These are phyloP conservation scores for Raphicerus campestris DNA, from an alignment of 2,113 vertebrate species.

Conservation along the genomic window DNA sequence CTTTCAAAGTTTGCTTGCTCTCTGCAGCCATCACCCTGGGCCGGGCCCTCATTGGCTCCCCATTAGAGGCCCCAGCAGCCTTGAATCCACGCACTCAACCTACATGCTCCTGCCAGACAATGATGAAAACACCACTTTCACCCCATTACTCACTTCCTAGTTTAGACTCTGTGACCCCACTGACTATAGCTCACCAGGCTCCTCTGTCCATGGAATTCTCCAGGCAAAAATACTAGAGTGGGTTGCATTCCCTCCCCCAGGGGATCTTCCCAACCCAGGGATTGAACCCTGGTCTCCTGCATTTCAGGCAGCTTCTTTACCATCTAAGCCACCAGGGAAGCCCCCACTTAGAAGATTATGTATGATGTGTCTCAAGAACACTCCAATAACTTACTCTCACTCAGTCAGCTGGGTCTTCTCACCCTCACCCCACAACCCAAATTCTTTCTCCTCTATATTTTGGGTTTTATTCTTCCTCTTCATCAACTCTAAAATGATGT, in stretches of 20 bases:
- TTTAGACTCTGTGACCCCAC: background rate
- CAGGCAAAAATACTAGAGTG: background rate
- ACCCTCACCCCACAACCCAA: background rate
- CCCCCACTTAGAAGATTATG: background rate
- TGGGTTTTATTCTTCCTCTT: background rate
- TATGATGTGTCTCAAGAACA: background rate
- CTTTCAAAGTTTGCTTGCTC: background rate
- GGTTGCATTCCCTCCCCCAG: background rate
- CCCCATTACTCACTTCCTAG: background rate
- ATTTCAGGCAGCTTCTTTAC: background rate
- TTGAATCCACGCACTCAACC: background rate
- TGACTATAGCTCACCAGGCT: background rate
- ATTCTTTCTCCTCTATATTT: background rate
- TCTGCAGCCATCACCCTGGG: background rate
- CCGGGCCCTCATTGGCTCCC: background rate
- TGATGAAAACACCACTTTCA: background rate
- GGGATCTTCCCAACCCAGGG: background rate
- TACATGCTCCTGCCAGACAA: background rate
- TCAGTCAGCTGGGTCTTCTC: background rate
- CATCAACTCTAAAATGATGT: background rate
- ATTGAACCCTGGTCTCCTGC: background rate
- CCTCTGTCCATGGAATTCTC: background rate
- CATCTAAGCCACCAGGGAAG: background rate
- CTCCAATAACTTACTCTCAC: background rate
- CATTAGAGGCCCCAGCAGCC: background rate